Percentiles rank a stretch among this genome's conserved stretches.
These are phyloP conservation scores for Labeo calbasu DNA, from an alignment of 2,797 vertebrate genomes.

Conservation along the genomic window DNA sequence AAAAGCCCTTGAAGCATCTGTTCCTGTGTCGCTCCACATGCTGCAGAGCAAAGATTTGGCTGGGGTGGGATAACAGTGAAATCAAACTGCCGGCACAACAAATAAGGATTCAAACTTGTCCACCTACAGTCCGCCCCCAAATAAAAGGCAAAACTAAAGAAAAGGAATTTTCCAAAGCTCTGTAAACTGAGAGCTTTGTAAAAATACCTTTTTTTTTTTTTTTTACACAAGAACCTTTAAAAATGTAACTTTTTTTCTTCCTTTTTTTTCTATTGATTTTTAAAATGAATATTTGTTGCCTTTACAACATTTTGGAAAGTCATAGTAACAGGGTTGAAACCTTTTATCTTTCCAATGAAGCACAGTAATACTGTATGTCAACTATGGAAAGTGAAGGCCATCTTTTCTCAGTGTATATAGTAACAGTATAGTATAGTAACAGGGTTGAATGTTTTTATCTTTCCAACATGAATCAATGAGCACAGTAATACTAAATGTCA, in stretches of 20 bases:
- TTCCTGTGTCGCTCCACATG: conserved; percentile 18
- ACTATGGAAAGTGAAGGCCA: not conserved
- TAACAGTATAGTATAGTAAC: not conserved
- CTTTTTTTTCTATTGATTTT: not conserved
- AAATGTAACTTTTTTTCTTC: too few species aligned
- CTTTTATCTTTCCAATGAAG: not conserved
- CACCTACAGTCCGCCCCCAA: conserved; percentile 3
- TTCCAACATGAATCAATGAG: not conserved
- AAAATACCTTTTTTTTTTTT: not conserved
- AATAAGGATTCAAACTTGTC: conserved; percentile 1
- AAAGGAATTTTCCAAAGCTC: not conserved
- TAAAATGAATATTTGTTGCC: not conserved
- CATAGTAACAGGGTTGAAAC: not conserved
- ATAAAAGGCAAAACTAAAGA: conserved; percentile 8
- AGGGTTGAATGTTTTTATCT: not conserved
- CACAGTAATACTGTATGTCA: not conserved
- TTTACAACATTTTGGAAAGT: not conserved
- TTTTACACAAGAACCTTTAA: not conserved
- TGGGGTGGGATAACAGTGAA: not conserved
- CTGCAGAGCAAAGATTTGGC: conserved; percentile 21
- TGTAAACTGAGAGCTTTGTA: not conserved
- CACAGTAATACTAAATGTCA: not conserved
- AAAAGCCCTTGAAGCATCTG: conserved; percentile 41
- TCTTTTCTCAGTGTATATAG: not conserved
- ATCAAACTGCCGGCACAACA: conserved; percentile 9